Evolutionary conservation across 2,888 invertebrate species (phyloP).

Genomic region (Itoplectis maculator): DNA sequence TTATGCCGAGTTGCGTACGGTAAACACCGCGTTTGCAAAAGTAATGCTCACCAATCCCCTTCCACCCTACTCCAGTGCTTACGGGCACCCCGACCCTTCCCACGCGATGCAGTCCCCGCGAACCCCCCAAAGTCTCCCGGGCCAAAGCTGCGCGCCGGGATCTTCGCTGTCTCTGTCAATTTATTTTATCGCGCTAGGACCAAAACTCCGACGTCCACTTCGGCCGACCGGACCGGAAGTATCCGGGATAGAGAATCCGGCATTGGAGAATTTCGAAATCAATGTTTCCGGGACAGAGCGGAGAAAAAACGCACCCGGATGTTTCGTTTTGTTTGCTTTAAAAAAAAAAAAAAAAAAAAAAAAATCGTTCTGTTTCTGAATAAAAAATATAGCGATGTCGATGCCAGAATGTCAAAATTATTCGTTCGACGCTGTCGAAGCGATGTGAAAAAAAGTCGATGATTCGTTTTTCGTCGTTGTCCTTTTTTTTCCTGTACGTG

Average conservation of each 20-base stretch:
- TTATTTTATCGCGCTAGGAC: constrained; percentile 57
- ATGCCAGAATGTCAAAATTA: neutral
- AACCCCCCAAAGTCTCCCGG: constrained; percentile 42
- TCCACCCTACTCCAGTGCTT: too few species aligned
- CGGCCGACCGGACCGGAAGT: neutral
- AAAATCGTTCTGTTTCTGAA: neutral
- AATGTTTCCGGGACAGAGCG: neutral
- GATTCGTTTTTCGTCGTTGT: neutral
- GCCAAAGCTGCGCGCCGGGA: constrained; percentile 12
- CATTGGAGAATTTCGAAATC: neutral
- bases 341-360: neutral
- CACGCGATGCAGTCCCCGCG: constrained; percentile 23
- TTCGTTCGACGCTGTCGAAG: neutral
- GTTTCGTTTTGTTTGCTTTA: neutral
- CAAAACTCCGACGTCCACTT: constrained; percentile 31
- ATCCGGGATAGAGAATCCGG: neutral
- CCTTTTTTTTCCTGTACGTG: neutral
- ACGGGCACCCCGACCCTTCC: constrained; percentile 31
- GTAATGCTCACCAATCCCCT: constrained; percentile 66
- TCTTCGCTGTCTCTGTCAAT: constrained; percentile 39
- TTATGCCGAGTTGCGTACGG: constrained; percentile 70
- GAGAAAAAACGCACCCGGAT: neutral
- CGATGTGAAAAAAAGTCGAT: neutral
- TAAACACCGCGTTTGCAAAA: constrained; percentile 70
- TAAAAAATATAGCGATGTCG: neutral